Percentiles rank a stretch among this genome's conserved stretches.
Evolutionary conservation across 1,140 invertebrate species (phyloP).

Genomic region (Drosophila orosa): DNA sequence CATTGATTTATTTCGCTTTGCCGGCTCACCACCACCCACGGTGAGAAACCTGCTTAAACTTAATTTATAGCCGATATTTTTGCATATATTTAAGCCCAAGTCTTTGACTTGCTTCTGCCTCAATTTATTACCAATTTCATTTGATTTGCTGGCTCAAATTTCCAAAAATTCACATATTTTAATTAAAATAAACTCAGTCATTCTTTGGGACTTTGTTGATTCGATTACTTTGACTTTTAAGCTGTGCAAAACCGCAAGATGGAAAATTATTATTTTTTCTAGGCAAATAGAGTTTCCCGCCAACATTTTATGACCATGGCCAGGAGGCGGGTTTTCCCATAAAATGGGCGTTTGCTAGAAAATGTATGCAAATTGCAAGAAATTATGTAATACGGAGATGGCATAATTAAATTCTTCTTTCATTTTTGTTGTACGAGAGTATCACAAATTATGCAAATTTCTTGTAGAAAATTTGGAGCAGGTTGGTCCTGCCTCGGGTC

Average conservation of each 20-base stretch:
- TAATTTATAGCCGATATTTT: constrained; percentile 29
- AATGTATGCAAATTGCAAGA: constrained; percentile 71
- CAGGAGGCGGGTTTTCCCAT: constrained; percentile 11
- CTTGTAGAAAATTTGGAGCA: constrained; percentile 27
- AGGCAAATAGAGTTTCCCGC: constrained; percentile 18
- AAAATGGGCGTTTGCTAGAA: constrained; percentile 23
- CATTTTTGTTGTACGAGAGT: constrained; percentile 25
- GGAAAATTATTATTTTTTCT: constrained; percentile 15
- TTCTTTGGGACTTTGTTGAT: constrained; percentile 7
- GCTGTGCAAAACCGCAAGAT: constrained; percentile 18
- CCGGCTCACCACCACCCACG: constrained; percentile 14
- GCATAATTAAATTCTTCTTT: constrained; percentile 67
- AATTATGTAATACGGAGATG: constrained; percentile 57
- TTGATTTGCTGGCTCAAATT: constrained; percentile 26
- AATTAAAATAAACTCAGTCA: constrained; percentile 15
- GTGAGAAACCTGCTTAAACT: constrained; percentile 8
- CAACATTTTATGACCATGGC: constrained; percentile 17
- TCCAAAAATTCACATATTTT: constrained; percentile 15
- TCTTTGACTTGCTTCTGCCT: constrained; percentile 12
- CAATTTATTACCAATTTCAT: constrained; percentile 33
- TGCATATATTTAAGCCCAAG: constrained; percentile 16
- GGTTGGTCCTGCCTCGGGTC: constrained; percentile 1
- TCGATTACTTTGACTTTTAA: constrained; percentile 10
- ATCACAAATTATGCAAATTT: constrained; percentile 69
- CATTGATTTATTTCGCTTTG: constrained; percentile 50